A percentile compares a stretch with the other conserved stretches of the same genome.
Conservation (phyloP, 2,888 invertebrate genomes). For the Hermaeophaga mercurialis region DNA sequence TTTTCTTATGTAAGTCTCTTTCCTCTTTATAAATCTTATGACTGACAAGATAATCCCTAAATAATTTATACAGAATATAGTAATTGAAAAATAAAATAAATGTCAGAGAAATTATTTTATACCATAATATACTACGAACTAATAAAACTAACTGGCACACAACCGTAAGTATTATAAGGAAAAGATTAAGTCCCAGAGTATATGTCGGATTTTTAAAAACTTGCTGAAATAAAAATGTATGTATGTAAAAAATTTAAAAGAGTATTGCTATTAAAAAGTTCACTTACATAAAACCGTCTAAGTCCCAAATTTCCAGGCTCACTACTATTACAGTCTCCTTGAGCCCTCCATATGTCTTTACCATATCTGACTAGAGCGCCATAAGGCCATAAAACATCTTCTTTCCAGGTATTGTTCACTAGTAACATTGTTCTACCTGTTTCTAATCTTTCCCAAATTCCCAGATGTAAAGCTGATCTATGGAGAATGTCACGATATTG, state of each 20-base stretch:
- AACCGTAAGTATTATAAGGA: constrained; percentile 73
- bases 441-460: constrained; percentile 67
- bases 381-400: constrained; percentile 71
- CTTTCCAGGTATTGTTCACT: constrained; percentile 43
- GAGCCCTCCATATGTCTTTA: constrained; percentile 75
- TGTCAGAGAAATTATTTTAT: constrained; percentile 85
- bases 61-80: constrained; percentile 86
- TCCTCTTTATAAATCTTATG: constrained; percentile 81
- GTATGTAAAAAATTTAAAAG: background rate
- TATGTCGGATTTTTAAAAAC: constrained; percentile 86
- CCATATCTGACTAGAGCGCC: constrained; percentile 76
- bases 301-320: constrained; percentile 84
- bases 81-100: constrained; percentile 89
- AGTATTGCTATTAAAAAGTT: constrained; percentile 14
- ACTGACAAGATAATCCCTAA: constrained; percentile 84
- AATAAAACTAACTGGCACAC: constrained; percentile 79
- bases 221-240: constrained; percentile 64
- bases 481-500: constrained; percentile 88
- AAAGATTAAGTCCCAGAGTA: constrained; percentile 74
- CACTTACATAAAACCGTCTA: constrained; percentile 84
- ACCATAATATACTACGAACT: constrained; percentile 85
- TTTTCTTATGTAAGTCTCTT: constrained; percentile 69
- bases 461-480: constrained; percentile 87
- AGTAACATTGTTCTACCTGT: constrained; percentile 53
- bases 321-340: constrained; percentile 82